phyloP scores from a whole-genome alignment of 2,113 vertebrate genomes.

The Halcyon senegalensis region DNA sequence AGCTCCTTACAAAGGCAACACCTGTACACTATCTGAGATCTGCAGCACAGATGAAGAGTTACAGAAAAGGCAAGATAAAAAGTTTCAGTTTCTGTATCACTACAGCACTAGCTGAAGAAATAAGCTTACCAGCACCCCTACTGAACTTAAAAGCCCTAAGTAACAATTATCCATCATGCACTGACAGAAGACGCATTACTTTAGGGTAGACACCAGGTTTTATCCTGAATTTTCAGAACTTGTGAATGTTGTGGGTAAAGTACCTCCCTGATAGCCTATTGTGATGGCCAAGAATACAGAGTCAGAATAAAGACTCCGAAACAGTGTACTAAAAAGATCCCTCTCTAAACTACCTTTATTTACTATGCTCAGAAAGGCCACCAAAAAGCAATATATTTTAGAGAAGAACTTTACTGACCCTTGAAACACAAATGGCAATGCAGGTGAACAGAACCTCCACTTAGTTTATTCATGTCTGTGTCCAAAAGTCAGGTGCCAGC shows the following conservation, averaged over 20 bases:
- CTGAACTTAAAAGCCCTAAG: not conserved
- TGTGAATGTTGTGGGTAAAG: not conserved
- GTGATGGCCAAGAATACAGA: not conserved
- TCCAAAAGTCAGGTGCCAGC: not conserved
- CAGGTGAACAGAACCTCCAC: not conserved
- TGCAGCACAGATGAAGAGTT: not conserved
- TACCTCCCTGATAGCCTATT: not conserved
- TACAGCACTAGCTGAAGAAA: not conserved
- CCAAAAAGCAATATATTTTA: not conserved
- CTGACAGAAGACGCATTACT: not conserved
- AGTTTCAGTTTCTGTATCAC: not conserved
- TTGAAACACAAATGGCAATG: not conserved
- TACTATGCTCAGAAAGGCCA: not conserved
- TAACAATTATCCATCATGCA: not conserved
- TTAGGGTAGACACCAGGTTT: not conserved
- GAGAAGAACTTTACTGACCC: not conserved
- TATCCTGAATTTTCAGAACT: constrained; percentile 20
- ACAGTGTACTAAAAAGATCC: not conserved
- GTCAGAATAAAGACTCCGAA: not conserved
- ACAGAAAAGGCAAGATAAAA: not conserved
- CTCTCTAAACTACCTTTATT: not conserved
- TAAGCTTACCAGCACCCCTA: not conserved
- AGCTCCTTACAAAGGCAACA: not conserved
- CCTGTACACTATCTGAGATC: not conserved
- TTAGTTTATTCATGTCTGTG: not conserved